phyloP scores from a whole-genome alignment of 2,797 vertebrate genomes.

The Tarsius wallacei region DNA sequence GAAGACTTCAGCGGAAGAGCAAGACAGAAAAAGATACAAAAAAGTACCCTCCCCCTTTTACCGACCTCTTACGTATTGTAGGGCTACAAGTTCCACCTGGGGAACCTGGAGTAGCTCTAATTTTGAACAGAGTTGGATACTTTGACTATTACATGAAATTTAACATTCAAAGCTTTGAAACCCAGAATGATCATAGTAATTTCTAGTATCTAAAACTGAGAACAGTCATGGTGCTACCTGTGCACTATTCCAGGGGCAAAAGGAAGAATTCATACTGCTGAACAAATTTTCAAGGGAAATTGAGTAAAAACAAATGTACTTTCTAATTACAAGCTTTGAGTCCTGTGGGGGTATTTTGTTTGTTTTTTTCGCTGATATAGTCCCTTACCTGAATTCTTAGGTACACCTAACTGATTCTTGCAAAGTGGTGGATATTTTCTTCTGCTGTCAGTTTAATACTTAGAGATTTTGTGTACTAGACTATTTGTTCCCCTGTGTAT shows the following conservation, averaged over 20 bases:
- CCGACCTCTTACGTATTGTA: neutral
- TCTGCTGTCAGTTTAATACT: neutral
- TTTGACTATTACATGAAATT: neutral
- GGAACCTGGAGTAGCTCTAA: neutral
- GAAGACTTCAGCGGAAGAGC: neutral
- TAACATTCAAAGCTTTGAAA: neutral
- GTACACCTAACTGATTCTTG: conserved; percentile 7
- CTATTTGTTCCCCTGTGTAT: conserved; percentile 32
- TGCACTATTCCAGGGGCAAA: conserved; percentile 20
- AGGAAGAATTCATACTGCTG: neutral
- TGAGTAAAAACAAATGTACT: neutral
- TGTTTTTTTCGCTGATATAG: neutral
- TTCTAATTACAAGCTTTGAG: conserved; percentile 3
- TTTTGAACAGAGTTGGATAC: neutral
- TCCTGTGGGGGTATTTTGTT: neutral
- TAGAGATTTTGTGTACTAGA: neutral
- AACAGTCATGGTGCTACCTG: neutral
- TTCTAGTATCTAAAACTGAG: conserved; percentile 24
- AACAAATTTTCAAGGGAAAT: conserved; percentile 5
- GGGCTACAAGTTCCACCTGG: neutral
- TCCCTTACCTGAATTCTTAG: conserved; percentile 28
- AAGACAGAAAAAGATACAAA: neutral
- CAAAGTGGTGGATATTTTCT: neutral
- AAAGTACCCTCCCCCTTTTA: rapidly evolving
- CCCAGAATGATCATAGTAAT: neutral